These are phyloP conservation scores for Gymnodraco acuticeps DNA, from an alignment of 2,797 vertebrate genomes.

Conservation along the genomic window DNA sequence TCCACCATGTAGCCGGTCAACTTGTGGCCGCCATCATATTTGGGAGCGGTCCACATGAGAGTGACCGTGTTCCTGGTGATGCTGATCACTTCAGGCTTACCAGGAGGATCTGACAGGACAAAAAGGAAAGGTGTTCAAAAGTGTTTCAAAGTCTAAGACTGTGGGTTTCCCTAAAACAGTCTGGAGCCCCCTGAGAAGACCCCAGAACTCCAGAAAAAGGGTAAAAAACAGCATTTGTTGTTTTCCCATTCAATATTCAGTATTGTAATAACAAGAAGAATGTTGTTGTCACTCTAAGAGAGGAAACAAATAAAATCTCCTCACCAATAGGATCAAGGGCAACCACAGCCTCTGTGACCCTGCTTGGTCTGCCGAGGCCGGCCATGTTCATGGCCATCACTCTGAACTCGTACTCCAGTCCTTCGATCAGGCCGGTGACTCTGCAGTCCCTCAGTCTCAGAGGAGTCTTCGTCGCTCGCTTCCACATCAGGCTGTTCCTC, in stretches of 20 bases:
- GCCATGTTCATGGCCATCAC: constrained; percentile 98
- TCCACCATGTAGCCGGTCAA: constrained; percentile 96
- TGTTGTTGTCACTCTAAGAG: not conserved
- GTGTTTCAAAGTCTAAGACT: too few species aligned
- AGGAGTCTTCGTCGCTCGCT: constrained; percentile 93
- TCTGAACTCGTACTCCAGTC: constrained; percentile 98
- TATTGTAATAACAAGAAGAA: not conserved
- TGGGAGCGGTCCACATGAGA: constrained; percentile 96
- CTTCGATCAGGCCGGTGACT: constrained; percentile 95
- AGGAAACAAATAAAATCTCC: constrained; percentile 27
- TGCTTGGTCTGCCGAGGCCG: constrained; percentile 97
- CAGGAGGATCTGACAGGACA: constrained; percentile 91
- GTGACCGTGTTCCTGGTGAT: constrained; percentile 94
- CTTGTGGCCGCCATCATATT: constrained; percentile 97
- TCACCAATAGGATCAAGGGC: constrained; percentile 98
- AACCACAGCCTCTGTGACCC: constrained; percentile 90
- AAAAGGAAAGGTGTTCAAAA: constrained; percentile 6
- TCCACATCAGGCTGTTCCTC: constrained; percentile 98
- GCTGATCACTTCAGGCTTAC: constrained; percentile 97
- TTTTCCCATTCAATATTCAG: not conserved
- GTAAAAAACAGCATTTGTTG: not conserved
- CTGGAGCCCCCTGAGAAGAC: too few species aligned
- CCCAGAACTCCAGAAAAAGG: too few species aligned
- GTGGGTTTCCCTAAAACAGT: too few species aligned
- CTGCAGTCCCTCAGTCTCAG: constrained; percentile 96